These are phyloP conservation scores for Microcebus griseorufus DNA, from an alignment of 2,113 vertebrate genomes.

Conservation along the genomic window DNA sequence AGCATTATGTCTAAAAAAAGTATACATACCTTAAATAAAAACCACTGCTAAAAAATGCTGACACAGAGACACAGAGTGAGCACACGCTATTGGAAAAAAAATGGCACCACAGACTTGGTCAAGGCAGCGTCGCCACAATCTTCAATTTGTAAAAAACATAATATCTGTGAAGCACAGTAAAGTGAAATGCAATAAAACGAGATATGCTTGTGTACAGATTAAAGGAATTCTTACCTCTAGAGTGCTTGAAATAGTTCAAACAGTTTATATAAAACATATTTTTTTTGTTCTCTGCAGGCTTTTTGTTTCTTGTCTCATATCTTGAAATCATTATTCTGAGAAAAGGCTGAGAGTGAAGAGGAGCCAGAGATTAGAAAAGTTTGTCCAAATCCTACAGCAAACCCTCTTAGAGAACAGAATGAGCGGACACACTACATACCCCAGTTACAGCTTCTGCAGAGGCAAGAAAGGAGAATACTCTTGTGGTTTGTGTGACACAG, in stretches of 20 bases:
- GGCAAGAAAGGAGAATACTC: neutral
- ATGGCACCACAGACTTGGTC: neutral
- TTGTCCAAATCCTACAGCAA: neutral
- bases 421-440: neutral
- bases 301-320: neutral
- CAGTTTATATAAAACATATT: neutral
- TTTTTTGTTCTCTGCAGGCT: neutral
- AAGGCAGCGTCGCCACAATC: neutral
- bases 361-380: neutral
- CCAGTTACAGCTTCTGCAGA: neutral
- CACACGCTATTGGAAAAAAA: neutral
- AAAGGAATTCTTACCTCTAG: neutral
- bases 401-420: neutral
- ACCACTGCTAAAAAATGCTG: neutral
- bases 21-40: neutral
- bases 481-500: neutral
- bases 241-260: neutral
- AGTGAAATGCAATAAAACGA: neutral
- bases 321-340: neutral
- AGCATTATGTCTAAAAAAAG: neutral
- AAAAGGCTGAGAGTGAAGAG: neutral
- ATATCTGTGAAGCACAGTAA: neutral
- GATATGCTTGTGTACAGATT: neutral
- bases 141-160: neutral
- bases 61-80: neutral